A percentile compares a stretch with the other conserved stretches of the same genome.
These are phyloP conservation scores for Tenthredo amoena DNA, from an alignment of 2,888 invertebrate species.

Conservation along the genomic window DNA sequence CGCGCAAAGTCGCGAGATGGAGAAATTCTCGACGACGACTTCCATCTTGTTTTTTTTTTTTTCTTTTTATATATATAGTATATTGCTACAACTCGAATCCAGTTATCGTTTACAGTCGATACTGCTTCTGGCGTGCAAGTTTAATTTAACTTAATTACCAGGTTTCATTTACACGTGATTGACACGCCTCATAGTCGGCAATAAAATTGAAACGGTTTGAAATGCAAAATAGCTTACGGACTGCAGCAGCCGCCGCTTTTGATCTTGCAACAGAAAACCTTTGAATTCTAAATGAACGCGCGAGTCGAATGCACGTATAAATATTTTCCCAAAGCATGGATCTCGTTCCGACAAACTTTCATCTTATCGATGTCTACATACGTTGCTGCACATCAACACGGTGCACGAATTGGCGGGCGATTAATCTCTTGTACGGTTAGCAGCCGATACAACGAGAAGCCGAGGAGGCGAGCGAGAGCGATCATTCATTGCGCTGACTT, in stretches of 20 bases:
- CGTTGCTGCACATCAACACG: background rate
- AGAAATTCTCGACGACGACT: background rate
- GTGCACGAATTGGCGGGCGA: background rate
- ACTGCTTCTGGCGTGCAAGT: background rate
- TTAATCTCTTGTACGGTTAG: constrained; percentile 1
- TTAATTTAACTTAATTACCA: background rate
- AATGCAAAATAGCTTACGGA: background rate
- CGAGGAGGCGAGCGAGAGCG: background rate
- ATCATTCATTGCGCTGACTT: constrained; percentile 36
- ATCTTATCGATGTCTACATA: constrained; percentile 33
- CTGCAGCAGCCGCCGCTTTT: background rate
- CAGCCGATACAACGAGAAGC: background rate
- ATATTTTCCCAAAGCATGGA: constrained; percentile 32
- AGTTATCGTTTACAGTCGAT: background rate
- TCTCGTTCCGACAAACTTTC: constrained; percentile 6
- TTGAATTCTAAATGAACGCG: constrained; percentile 34
- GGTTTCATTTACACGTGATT: background rate
- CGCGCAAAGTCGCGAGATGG: background rate
- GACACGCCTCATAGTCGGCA: constrained; percentile 1
- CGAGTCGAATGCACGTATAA: background rate
- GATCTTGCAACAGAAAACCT: constrained; percentile 22
- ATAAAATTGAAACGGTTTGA: constrained; percentile 39
- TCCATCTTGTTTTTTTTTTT: background rate
- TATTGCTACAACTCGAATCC: background rate
- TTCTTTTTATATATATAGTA: background rate